Evolutionary conservation across 2,113 vertebrate genomes (phyloP).

Genomic region (Sialia sialis): DNA sequence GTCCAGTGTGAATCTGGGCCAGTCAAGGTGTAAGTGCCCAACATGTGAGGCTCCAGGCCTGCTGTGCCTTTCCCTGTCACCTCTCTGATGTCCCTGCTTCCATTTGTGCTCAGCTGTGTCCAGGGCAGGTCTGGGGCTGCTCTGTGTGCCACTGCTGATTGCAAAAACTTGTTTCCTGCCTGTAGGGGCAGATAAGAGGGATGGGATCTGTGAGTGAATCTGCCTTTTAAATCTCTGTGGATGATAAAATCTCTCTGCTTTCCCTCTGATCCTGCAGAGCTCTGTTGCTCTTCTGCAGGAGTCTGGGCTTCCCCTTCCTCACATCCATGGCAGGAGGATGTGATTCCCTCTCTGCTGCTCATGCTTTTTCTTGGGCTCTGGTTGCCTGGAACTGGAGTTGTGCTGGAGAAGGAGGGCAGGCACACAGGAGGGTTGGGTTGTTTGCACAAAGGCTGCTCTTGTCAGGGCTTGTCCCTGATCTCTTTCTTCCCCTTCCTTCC

Average conservation of each 20-base stretch:
- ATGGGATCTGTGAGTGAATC: neutral
- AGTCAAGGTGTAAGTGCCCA: conserved; percentile 22
- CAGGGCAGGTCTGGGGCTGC: neutral
- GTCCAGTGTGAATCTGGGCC: conserved; percentile 2
- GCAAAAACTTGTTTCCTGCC: neutral
- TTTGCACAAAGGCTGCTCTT: neutral
- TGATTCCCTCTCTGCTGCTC: neutral
- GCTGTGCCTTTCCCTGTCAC: neutral
- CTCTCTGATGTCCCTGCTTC: neutral
- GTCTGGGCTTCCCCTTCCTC: neutral
- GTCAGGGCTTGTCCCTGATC: neutral
- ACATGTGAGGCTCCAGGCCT: accelerated
- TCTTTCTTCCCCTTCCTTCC: neutral
- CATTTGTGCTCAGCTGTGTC: neutral
- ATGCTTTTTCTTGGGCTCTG: neutral
- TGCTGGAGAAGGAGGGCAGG: neutral
- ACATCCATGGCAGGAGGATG: neutral
- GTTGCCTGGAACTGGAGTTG: neutral
- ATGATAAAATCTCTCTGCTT: neutral
- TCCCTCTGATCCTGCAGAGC: neutral
- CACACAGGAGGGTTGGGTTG: neutral
- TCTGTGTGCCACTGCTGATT: accelerated
- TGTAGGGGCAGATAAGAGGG: neutral
- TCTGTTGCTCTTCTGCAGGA: neutral
- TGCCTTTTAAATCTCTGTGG: neutral